Evolutionary conservation across 2,888 invertebrate genomes (phyloP), one percentile per base, ranked within the genome.

Genomic region (Calliphora vomitoria): DNA sequence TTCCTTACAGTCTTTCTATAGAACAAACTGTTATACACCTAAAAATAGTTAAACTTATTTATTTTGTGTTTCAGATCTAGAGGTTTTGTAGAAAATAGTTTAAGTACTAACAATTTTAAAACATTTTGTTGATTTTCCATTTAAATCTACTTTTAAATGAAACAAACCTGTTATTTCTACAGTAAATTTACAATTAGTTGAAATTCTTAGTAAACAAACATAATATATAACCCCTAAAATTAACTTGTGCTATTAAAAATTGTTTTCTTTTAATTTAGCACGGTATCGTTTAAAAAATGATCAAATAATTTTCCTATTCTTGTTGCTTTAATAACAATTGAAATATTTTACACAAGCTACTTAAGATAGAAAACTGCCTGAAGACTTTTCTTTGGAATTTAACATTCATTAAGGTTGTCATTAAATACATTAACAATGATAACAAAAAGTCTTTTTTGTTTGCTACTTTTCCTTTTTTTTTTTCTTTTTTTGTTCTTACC

Each of bases 381-480:
- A 74, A 55, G 81, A 31, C 20, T 55, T 64, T 79, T 72, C 8
- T 15, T 25, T 55, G 18, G 31, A 64, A 41, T 4, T 72, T 53
- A 31, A 76, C 47, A 31, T 78, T 83, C 41, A 60, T 82, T 85
- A 58, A 82, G 78, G 53, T 80, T 85, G 81, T 85, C 76, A 85
- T 71, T 78, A 78, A 71, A 78, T 72, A 47, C 71, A 76, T 81
- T 71, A 81, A 35, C 74, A 82, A 82, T 66, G 20, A 72, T 41
- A 64, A 38, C 50, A 72, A 47, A 35, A 69, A 80, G 47, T 38
- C 4, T 44, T 41, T 41, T 41, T 25, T 25, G 25, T 25, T 25
- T 53, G 15, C 8, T 20, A 18, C 38, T 20, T 8, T 8, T 18
- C 0, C 25, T 50, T 8, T 20, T 13, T 18, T 8, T 20, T 8